Evolutionary conservation across 2,797 vertebrate species (phyloP), one percentile per base, ranked within the genome.

Genomic region (Menidia menidia): DNA sequence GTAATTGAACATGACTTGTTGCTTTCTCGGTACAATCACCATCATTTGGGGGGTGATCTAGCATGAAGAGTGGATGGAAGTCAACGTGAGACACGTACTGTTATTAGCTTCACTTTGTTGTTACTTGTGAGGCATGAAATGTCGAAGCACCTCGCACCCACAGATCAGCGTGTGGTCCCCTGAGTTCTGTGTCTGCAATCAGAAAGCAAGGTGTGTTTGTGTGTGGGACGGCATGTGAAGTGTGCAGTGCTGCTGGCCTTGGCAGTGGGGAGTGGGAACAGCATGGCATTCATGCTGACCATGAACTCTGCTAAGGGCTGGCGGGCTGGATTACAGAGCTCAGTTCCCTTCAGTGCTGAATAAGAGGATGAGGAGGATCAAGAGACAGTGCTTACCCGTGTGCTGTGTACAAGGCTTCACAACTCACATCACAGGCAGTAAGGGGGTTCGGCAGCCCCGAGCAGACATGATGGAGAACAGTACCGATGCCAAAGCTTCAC

Each of bases 1-100:
- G 73, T 89, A 93, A 92, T 89, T 91, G 85, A 91, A 89, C 90
- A 88, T 71, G 78, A 91, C 83, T 52, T 68, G 82, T 81, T 84
- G 82, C 86, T 87, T 91, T 86, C 77, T 89, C 78, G 64, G 60
- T 61, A 77, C 85, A 88, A 87, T 91, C 86, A 89, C 73, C 85
- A 79, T 86, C 89, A 92, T 92, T 88, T 87, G 47, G 65, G 80
- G 80, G 64, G 78, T 42, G 60, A 78, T 87, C 68, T 81, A 66
- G 78, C 73, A 69, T 3, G 16, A 61, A 78, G 68, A 83, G 61
- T 45, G 58, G 60, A 80, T 83, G 64, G 71, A 77, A 81, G 68
- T 69, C 65, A 68, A 67, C 15, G 12, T 67, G 72, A 74, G 57
- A 82, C 79, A 71, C 86, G 79, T 68, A 62, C 44, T 53, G 2